A percentile compares a stretch with the other conserved stretches of the same genome.
Evolutionary conservation across 1,140 invertebrate species (phyloP).

Genomic region (Bemisia tabaci): DNA sequence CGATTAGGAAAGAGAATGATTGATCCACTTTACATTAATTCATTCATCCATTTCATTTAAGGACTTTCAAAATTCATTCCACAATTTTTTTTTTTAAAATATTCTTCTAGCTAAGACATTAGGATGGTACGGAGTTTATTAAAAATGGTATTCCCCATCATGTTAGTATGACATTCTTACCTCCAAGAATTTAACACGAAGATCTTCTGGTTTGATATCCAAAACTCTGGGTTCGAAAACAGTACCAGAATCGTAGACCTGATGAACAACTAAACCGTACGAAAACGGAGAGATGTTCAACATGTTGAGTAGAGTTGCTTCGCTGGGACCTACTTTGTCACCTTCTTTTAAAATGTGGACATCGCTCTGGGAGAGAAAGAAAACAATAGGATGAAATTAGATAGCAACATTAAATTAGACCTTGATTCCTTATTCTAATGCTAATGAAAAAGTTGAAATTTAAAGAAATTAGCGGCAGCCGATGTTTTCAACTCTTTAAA

Average conservation of each 20-base stretch:
- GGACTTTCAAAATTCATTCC: too few species aligned
- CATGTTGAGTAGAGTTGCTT: conserved; percentile 98
- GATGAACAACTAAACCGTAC: conserved; percentile 88
- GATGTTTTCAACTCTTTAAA: too few species aligned
- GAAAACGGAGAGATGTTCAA: conserved; percentile 99
- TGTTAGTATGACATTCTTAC: conserved; percentile 21
- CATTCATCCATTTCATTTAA: too few species aligned
- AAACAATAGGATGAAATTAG: conserved; percentile 10
- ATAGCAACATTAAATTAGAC: conserved; percentile 2
- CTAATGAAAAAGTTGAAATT: too few species aligned
- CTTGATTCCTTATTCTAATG: too few species aligned
- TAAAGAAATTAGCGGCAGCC: too few species aligned
- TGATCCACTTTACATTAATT: too few species aligned
- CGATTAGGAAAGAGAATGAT: too few species aligned
- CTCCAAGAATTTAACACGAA: conserved; percentile 75
- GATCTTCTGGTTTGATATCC: conserved; percentile 95
- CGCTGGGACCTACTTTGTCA: conserved; percentile 95
- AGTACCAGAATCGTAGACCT: conserved; percentile 97
- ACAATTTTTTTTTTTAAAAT: too few species aligned
- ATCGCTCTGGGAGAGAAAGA: conserved; percentile 53
- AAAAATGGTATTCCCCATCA: too few species aligned
- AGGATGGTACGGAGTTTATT: too few species aligned
- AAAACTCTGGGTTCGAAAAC: conserved; percentile 93
- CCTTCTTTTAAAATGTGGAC: conserved; percentile 91
- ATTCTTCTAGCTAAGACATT: too few species aligned